Conservation (phyloP, 2,888 invertebrate species). For the Atethmia centrago region DNA sequence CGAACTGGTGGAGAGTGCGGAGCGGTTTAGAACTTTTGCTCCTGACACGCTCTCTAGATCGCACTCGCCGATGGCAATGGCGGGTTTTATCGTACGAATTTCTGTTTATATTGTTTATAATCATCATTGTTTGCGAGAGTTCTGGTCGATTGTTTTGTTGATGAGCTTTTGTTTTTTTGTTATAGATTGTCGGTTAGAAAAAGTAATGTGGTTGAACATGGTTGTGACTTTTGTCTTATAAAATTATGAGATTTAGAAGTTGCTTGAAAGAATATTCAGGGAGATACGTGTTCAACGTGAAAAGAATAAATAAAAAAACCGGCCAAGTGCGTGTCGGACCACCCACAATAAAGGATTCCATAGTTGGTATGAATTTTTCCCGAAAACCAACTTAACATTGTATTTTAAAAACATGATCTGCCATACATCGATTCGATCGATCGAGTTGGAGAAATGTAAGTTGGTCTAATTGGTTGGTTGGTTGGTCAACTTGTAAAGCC, state of each 20-base stretch:
- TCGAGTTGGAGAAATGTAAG: too few species aligned
- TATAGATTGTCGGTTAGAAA: constrained; percentile 22
- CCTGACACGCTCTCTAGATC: constrained; percentile 74
- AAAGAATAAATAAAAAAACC: not conserved
- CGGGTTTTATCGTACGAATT: constrained; percentile 34
- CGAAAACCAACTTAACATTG: too few species aligned
- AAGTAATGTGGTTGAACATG: not conserved
- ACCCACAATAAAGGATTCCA: too few species aligned
- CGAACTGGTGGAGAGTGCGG: constrained; percentile 70
- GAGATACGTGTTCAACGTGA: not conserved
- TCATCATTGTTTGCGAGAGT: constrained; percentile 47
- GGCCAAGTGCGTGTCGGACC: too few species aligned
- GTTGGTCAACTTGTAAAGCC: too few species aligned
- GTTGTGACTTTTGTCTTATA: not conserved
- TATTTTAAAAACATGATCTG: too few species aligned
- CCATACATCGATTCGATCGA: too few species aligned
- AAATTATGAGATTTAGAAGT: not conserved
- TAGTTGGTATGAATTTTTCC: too few species aligned
- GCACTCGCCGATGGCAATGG: constrained; percentile 54
- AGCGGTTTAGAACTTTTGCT: constrained; percentile 80
- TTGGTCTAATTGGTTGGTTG: too few species aligned
- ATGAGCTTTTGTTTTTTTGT: constrained; percentile 38
- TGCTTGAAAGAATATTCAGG: not conserved
- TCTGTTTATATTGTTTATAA: constrained; percentile 37
- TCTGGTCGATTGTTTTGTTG: constrained; percentile 44